phyloP scores from a whole-genome alignment of 2,888 invertebrate genomes.

The Malthinus seriepunctatus region DNA sequence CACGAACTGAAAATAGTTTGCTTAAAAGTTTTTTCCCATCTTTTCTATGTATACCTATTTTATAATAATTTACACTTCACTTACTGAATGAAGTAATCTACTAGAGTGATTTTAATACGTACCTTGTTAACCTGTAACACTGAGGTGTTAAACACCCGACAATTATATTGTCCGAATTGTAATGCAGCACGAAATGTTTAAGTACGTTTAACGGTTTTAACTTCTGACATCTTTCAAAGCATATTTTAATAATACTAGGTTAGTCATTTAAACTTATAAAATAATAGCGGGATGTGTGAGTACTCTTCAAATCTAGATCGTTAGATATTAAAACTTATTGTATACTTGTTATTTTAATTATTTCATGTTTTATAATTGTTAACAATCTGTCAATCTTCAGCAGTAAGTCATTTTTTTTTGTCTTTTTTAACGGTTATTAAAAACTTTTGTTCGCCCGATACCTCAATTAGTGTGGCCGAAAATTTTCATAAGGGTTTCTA shows the following conservation, averaged over 20 bases:
- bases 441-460: too few relatives aligned
- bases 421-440: too few relatives aligned
- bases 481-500: too few relatives aligned
- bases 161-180: slow-evolving; percentile 12
- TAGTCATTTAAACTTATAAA: neutral
- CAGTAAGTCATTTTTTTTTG: too few relatives aligned
- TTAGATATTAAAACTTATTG: neutral
- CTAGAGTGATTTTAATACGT: slow-evolving; percentile 7
- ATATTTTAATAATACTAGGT: slow-evolving; percentile 6
- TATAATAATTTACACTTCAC: too few relatives aligned
- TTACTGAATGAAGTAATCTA: slow-evolving; percentile 7
- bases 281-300: neutral
- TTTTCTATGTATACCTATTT: too few relatives aligned
- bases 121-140: slow-evolving; percentile 14
- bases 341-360: too few relatives aligned
- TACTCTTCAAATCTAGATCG: neutral
- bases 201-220: neutral
- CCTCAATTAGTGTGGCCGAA: too few relatives aligned
- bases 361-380: too few relatives aligned
- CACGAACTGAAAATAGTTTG: too few relatives aligned
- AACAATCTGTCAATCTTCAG: too few relatives aligned
- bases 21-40: too few relatives aligned
- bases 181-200: slow-evolving; percentile 10
- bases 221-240: slow-evolving; percentile 10
- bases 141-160: slow-evolving; percentile 8